Evolutionary conservation across 2,797 vertebrate genomes (phyloP).

Genomic region (Microctenopoma lineatum): DNA sequence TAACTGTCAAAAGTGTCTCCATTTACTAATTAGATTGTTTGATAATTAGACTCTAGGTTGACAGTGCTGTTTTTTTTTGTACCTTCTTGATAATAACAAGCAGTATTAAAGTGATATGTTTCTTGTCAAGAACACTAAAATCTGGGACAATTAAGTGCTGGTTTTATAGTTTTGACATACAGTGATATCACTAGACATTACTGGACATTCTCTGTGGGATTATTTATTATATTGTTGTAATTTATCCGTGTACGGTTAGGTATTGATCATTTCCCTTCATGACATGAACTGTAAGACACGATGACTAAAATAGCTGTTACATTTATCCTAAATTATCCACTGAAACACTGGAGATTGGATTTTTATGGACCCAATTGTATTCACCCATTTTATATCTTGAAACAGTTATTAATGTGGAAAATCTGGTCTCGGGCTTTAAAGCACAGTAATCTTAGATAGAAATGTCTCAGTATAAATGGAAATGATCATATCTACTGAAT

Average conservation of each 20-base stretch:
- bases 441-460: neutral
- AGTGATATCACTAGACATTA: no score
- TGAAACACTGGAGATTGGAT: no score
- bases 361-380: no score
- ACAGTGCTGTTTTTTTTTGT: neutral
- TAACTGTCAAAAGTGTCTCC: constrained; percentile 30
- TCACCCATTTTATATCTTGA: neutral
- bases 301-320: no score
- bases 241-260: no score
- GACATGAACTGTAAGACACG: no score
- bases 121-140: neutral
- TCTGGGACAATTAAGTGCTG: neutral
- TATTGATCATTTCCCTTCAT: no score
- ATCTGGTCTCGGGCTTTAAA: neutral
- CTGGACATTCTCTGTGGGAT: no score
- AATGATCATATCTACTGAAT: neutral
- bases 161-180: no score
- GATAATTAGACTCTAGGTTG: constrained; percentile 4
- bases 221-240: no score
- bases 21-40: constrained; percentile 25
- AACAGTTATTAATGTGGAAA: neutral
- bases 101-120: neutral
- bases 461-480: constrained; percentile 4
- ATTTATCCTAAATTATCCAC: no score
- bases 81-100: no score